Percentiles rank a stretch among this genome's conserved stretches.
phyloP scores from a whole-genome alignment of 1,140 invertebrate genomes.

The Trissolcus basalis region DNA sequence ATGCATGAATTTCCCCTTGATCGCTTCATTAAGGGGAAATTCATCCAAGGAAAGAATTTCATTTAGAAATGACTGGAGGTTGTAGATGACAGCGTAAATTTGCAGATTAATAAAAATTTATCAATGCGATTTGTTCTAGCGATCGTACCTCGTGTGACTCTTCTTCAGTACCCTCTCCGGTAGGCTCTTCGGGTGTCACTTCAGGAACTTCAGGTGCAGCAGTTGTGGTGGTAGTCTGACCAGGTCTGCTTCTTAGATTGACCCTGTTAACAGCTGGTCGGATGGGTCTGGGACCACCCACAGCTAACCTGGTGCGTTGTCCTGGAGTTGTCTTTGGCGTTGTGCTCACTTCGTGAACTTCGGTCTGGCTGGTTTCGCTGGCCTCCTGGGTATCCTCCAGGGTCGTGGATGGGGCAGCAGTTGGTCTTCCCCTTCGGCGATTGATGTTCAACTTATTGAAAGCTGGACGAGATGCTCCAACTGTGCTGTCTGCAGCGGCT shows the following conservation, averaged over 20 bases:
- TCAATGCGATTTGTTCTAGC: neutral
- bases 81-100: too few species aligned
- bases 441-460: constrained; percentile 70
- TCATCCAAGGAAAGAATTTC: too few species aligned
- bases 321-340: constrained; percentile 48
- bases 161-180: constrained; percentile 74
- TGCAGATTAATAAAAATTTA: too few species aligned
- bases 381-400: constrained; percentile 64
- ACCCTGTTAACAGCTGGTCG: constrained; percentile 77
- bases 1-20: too few species aligned
- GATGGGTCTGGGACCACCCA: constrained; percentile 71
- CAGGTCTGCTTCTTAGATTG: constrained; percentile 76
- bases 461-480: constrained; percentile 60
- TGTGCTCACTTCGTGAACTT: constrained; percentile 49
- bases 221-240: constrained; percentile 73
- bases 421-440: constrained; percentile 69
- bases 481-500: constrained; percentile 46
- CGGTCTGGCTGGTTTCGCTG: constrained; percentile 52
- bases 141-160: constrained; percentile 70
- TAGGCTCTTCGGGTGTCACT: constrained; percentile 72
- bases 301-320: constrained; percentile 59
- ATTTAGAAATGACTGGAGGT: too few species aligned
- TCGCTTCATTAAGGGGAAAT: too few species aligned
- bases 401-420: constrained; percentile 52
- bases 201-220: constrained; percentile 61